Percentiles rank a stretch among this genome's conserved stretches.
phyloP scores from a whole-genome alignment of 2,113 vertebrate species.

The Sebastes fasciatus region DNA sequence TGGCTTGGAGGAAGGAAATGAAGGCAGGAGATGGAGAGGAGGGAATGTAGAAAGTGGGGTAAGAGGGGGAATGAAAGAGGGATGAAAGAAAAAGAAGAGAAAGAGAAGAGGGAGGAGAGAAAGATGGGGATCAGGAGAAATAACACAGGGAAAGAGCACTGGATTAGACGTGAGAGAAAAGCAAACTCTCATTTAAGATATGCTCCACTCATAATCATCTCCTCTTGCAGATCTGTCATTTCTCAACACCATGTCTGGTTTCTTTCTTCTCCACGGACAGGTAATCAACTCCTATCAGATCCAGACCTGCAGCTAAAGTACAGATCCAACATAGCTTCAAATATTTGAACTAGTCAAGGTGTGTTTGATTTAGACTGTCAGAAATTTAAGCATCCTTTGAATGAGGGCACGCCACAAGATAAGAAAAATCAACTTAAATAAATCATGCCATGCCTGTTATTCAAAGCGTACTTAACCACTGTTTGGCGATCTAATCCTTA shows the following conservation, averaged over 20 bases:
- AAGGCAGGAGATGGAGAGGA: neutral
- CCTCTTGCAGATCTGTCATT: conserved; percentile 48
- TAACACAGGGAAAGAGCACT: neutral
- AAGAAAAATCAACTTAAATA: conserved; percentile 26
- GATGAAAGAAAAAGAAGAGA: neutral
- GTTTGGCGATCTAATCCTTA: conserved; percentile 5
- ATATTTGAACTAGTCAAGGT: conserved; percentile 48
- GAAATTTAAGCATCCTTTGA: conserved; percentile 41
- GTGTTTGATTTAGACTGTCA: conserved; percentile 45
- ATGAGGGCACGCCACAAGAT: conserved; percentile 9
- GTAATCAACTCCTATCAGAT: conserved; percentile 63
- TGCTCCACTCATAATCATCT: conserved; percentile 29
- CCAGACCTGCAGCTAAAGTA: conserved; percentile 46
- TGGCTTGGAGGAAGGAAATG: conserved; percentile 17
- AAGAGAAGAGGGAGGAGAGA: neutral
- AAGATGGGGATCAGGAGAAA: conserved; percentile 14
- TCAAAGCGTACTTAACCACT: conserved; percentile 5
- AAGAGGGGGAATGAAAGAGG: neutral
- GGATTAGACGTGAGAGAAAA: conserved; percentile 37
- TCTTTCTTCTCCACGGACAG: conserved; percentile 52
- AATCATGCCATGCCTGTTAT: conserved; percentile 9
- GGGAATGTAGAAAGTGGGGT: neutral
- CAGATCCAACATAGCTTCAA: conserved; percentile 38
- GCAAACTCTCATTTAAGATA: conserved; percentile 38
- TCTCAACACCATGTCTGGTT: conserved; percentile 38